These are phyloP conservation scores for Helicolenus hilgendorfi DNA, from an alignment of 2,797 vertebrate species.

Conservation along the genomic window DNA sequence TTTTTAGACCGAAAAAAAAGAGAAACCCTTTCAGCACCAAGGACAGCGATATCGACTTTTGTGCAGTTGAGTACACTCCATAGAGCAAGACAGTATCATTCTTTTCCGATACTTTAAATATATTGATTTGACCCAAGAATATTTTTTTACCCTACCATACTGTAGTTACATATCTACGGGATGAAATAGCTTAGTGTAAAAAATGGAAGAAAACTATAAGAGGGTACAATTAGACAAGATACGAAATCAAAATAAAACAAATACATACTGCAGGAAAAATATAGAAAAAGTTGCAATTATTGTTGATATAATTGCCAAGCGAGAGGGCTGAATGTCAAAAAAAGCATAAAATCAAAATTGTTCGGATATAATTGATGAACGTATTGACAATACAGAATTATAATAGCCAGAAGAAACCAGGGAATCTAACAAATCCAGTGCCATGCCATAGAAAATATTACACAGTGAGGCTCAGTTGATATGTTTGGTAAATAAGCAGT, in stretches of 20 bases:
- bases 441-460: background rate
- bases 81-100: background rate
- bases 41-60: background rate
- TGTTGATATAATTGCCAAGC: too few relatives aligned
- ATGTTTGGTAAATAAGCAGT: background rate
- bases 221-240: too few relatives aligned
- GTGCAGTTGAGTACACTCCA: too few relatives aligned
- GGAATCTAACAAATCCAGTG: background rate
- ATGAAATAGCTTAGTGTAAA: too few relatives aligned
- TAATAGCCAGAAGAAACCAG: background rate
- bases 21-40: background rate
- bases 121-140: background rate
- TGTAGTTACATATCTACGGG: background rate
- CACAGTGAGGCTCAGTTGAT: background rate
- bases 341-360: background rate
- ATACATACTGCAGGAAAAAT: too few relatives aligned
- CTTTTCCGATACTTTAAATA: background rate
- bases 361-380: background rate
- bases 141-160: background rate
- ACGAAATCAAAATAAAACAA: too few relatives aligned
- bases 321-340: background rate
- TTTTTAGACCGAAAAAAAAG: background rate
- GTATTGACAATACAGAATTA: background rate
- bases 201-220: too few relatives aligned
- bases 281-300: too few relatives aligned